These are phyloP conservation scores for Chymomyza caudatula DNA, from an alignment of 2,888 invertebrate species.

Conservation along the genomic window DNA sequence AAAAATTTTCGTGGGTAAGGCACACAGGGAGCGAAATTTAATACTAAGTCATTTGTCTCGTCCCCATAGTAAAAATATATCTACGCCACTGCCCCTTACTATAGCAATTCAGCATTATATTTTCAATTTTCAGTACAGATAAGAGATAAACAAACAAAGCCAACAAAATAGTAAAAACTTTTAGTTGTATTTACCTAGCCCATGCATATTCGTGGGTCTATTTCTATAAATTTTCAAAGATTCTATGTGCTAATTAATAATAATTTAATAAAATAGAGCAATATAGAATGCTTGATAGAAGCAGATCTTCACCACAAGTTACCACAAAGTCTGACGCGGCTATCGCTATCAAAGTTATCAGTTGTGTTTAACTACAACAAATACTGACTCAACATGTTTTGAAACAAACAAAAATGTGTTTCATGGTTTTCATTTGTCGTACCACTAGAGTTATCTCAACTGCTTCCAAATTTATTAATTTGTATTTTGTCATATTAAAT, in stretches of 20 bases:
- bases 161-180: neutral
- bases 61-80: too few species aligned
- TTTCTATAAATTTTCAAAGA: too few species aligned
- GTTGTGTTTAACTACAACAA: neutral
- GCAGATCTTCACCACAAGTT: neutral
- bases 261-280: neutral
- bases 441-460: neutral
- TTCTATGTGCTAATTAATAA: neutral
- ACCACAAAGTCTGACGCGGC: neutral
- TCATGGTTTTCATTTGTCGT: neutral
- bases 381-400: neutral
- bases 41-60: too few species aligned
- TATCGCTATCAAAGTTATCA: neutral
- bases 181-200: too few species aligned
- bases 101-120: too few species aligned
- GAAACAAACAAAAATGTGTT: neutral
- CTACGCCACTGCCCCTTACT: too few species aligned
- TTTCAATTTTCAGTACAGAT: too few species aligned
- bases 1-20: too few species aligned
- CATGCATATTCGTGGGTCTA: too few species aligned
- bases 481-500: conserved; percentile 10
- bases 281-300: neutral
- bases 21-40: too few species aligned
- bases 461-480: conserved; percentile 12
- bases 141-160: neutral